Conservation (phyloP, 2,113 vertebrate species). For the Lepus americanus region DNA sequence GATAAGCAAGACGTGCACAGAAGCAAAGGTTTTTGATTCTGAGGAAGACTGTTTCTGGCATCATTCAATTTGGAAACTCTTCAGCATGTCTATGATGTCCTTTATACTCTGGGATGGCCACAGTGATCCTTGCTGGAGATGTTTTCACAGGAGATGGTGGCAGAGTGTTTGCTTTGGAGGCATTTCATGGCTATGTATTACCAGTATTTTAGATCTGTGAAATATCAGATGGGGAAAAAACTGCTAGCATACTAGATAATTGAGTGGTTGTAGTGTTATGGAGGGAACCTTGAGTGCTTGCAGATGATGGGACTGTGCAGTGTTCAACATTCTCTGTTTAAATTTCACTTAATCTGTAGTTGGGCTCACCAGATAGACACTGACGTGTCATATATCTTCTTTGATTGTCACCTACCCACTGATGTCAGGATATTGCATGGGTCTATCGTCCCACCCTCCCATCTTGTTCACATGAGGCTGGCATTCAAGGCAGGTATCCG, state of each 20-base stretch:
- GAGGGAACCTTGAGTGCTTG: background rate
- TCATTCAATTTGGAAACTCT: background rate
- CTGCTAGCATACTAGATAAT: background rate
- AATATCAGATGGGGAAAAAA: background rate
- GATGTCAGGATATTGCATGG: background rate
- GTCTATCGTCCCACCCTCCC: background rate
- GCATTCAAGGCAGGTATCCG: no score
- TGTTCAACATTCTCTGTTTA: background rate
- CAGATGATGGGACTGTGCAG: background rate
- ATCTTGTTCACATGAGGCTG: background rate
- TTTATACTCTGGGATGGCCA: background rate
- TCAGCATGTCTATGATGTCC: background rate
- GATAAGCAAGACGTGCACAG: background rate
- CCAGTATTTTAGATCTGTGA: background rate
- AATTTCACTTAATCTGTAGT: background rate
- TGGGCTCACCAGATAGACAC: background rate
- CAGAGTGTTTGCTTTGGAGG: background rate
- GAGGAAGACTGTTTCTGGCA: background rate
- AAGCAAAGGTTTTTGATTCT: background rate
- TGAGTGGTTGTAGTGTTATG: background rate
- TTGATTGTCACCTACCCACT: background rate
- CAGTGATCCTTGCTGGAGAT: background rate
- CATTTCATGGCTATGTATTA: background rate
- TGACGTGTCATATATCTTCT: fast-evolving
- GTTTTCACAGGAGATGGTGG: background rate